Evolutionary conservation across 2,888 invertebrate genomes (phyloP).

Genomic region (Andrena chrysosceles): DNA sequence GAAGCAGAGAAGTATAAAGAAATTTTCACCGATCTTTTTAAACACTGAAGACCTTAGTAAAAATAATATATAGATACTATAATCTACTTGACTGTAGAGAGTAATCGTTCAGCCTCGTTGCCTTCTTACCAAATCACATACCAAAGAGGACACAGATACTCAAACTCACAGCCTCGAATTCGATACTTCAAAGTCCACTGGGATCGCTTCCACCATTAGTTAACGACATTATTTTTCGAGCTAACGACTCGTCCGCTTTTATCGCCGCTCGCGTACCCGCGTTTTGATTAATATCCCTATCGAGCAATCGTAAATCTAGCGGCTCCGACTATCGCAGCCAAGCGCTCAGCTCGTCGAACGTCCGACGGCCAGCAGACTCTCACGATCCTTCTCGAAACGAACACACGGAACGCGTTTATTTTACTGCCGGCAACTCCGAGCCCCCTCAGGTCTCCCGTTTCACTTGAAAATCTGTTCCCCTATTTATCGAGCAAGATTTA

Average conservation of each 20-base stretch:
- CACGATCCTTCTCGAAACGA: conserved; percentile 1
- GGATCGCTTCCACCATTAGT: neutral
- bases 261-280: neutral
- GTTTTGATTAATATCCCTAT: conserved; percentile 17
- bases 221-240: conserved; percentile 3
- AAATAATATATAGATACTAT: too few species aligned
- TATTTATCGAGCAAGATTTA: conserved; percentile 34
- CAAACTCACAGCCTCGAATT: too few species aligned
- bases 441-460: neutral
- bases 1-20: too few species aligned
- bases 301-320: conserved; percentile 31
- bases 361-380: conserved; percentile 57
- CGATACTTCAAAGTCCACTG: too few species aligned
- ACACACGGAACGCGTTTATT: conserved; percentile 24
- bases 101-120: too few species aligned
- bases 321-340: neutral
- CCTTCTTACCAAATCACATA: too few species aligned
- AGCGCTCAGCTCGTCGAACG: conserved; percentile 30
- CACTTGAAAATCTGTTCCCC: conserved; percentile 37
- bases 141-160: too few species aligned
- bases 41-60: too few species aligned
- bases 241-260: neutral
- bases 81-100: too few species aligned
- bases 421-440: neutral
- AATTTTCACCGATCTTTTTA: too few species aligned